phyloP scores from a whole-genome alignment of 2,888 invertebrate species.

The Parasteatoda lunata region DNA sequence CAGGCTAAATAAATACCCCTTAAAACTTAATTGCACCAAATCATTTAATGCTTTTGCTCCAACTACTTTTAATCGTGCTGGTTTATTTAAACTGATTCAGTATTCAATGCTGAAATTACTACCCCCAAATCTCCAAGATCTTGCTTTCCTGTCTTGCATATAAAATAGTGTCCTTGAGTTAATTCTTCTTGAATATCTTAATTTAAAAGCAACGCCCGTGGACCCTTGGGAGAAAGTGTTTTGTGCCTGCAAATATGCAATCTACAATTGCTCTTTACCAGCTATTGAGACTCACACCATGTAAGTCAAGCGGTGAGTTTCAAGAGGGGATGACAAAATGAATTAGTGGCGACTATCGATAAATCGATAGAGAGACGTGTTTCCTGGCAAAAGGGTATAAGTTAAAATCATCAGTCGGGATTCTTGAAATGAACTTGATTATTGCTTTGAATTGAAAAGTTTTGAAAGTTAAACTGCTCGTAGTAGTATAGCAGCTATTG shows the following conservation, averaged over 20 bases:
- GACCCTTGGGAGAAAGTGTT: neutral
- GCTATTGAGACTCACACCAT: slow-evolving; percentile 45
- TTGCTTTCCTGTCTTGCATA: neutral
- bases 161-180: neutral
- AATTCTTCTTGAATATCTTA: slow-evolving; percentile 12
- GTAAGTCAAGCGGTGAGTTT: slow-evolving; percentile 36
- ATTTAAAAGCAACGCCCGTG: slow-evolving; percentile 20
- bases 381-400: slow-evolving; percentile 35
- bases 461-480: too few relatives aligned
- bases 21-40: neutral
- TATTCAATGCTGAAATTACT: neutral
- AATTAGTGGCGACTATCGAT: slow-evolving; percentile 49
- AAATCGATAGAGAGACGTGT: slow-evolving; percentile 40
- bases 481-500: too few relatives aligned
- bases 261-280: slow-evolving; percentile 17
- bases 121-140: neutral
- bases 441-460: neutral
- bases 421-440: slow-evolving; percentile 46
- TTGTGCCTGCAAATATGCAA: slow-evolving; percentile 25
- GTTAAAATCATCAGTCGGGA: slow-evolving; percentile 34
- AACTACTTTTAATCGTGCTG: neutral
- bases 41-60: neutral
- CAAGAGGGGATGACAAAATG: slow-evolving; percentile 48
- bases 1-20: too few relatives aligned
- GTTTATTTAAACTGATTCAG: neutral